A percentile compares a stretch with the other conserved stretches of the same genome.
Evolutionary conservation across 2,888 invertebrate genomes (phyloP).

Genomic region (Hedya salicella): DNA sequence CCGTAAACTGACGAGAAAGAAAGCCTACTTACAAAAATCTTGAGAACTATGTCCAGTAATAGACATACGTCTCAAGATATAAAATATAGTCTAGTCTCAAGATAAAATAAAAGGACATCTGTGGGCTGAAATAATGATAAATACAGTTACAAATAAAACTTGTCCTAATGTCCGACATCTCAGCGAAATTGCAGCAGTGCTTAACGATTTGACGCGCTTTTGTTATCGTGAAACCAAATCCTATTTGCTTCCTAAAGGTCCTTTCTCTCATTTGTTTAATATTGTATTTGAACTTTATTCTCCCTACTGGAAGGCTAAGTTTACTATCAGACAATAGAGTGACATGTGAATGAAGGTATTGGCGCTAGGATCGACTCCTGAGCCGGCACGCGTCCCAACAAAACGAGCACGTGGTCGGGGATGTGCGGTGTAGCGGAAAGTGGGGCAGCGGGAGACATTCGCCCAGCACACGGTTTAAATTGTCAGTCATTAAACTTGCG

Average conservation of each 20-base stretch:
- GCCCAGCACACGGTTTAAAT: constrained; percentile 5
- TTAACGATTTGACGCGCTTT: background rate
- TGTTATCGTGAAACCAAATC: background rate
- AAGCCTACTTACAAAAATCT: too few species aligned
- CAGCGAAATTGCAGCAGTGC: too few species aligned
- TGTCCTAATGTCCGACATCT: too few species aligned
- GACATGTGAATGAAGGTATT: background rate
- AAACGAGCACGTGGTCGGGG: constrained; percentile 50
- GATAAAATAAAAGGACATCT: too few species aligned
- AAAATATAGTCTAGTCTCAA: too few species aligned
- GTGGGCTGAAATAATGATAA: too few species aligned
- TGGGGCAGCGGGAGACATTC: constrained; percentile 48
- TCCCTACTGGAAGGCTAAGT: background rate
- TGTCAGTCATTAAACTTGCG: constrained; percentile 9
- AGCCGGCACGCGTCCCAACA: constrained; percentile 48
- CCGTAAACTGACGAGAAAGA: too few species aligned
- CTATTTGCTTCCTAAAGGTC: background rate
- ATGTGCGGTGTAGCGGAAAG: constrained; percentile 56
- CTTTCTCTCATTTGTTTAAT: background rate
- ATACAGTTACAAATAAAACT: too few species aligned
- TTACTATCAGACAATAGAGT: background rate
- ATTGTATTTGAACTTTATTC: background rate
- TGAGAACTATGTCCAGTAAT: too few species aligned
- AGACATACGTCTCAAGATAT: too few species aligned
- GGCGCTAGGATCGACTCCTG: constrained; percentile 39